These are phyloP conservation scores for Acanthisitta chloris DNA, from an alignment of 2,113 vertebrate species.

Conservation along the genomic window DNA sequence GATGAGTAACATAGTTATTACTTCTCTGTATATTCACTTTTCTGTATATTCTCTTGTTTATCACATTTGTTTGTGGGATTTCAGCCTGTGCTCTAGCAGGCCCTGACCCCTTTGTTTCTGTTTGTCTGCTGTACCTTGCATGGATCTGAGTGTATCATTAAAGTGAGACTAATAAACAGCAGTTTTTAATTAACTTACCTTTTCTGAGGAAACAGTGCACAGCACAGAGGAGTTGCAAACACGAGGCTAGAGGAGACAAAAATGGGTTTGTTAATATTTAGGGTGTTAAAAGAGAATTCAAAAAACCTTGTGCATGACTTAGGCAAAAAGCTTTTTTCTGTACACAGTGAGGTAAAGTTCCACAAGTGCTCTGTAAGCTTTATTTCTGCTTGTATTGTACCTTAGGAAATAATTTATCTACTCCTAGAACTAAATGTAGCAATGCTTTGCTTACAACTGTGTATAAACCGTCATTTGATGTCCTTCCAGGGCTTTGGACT, in stretches of 20 bases:
- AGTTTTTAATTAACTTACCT: constrained; percentile 85
- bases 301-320: background rate
- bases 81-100: background rate
- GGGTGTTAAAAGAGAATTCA: background rate
- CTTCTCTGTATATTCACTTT: background rate
- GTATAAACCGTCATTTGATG: background rate
- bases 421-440: background rate
- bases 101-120: background rate
- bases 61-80: background rate
- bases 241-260: constrained; percentile 82
- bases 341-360: background rate
- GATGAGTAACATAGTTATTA: background rate
- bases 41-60: background rate
- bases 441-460: background rate
- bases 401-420: background rate
- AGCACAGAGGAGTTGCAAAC: constrained; percentile 96
- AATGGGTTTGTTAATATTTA: background rate
- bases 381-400: background rate
- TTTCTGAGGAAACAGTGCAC: constrained; percentile 96
- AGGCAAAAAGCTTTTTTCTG: background rate
- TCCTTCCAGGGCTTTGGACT: background rate
- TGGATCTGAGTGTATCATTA: background rate
- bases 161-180: background rate
- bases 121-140: background rate
- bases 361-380: background rate